A percentile compares a stretch with the other conserved stretches of the same genome.
Conservation (phyloP, 2,888 invertebrate genomes). For the Orthonevra nobilis region DNA sequence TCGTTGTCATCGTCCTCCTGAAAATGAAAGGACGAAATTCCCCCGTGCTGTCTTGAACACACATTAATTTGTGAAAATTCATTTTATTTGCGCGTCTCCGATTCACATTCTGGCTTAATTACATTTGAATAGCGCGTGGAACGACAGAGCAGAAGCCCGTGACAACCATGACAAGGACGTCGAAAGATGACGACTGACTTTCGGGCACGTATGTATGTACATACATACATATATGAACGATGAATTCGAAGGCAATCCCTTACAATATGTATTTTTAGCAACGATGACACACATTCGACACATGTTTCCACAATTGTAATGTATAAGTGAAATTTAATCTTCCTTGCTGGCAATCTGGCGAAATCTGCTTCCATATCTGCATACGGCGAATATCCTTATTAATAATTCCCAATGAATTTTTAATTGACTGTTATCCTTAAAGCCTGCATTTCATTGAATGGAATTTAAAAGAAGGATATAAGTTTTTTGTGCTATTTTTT, state of each 20-base stretch:
- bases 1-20: conserved; percentile 35
- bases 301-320: conserved; percentile 55
- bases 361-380: neutral
- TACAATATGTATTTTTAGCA: conserved; percentile 45
- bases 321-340: conserved; percentile 34
- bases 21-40: conserved; percentile 19
- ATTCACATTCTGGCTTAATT: conserved; percentile 68
- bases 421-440: conserved; percentile 39
- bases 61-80: conserved; percentile 70
- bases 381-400: conserved; percentile 15
- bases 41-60: conserved; percentile 46
- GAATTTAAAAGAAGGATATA: too few relatives aligned
- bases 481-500: too few relatives aligned
- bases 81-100: conserved; percentile 69
- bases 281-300: conserved; percentile 65
- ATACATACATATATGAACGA: too few relatives aligned
- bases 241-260: conserved; percentile 43
- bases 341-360: conserved; percentile 1
- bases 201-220: conserved; percentile 54
- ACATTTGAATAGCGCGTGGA: conserved; percentile 71
- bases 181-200: conserved; percentile 44
- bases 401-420: conserved; percentile 51
- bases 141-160: conserved; percentile 37
- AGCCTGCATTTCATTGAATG: too few relatives aligned
- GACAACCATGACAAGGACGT: conserved; percentile 30